These are phyloP conservation scores for Heliconius cydno DNA, from an alignment of 2,888 invertebrate genomes.

Conservation along the genomic window DNA sequence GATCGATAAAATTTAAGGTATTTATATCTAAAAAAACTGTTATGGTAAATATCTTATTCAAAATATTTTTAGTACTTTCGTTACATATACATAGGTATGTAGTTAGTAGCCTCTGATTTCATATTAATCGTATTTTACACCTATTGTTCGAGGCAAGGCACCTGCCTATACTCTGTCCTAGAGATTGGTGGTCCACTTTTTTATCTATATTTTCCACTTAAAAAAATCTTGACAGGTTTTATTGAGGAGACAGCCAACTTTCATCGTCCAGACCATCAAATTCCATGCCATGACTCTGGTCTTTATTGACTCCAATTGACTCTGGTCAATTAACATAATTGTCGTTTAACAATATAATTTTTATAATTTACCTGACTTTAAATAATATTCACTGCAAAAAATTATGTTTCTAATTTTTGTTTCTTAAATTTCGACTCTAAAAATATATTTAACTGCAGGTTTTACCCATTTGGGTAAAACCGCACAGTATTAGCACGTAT, in stretches of 20 bases:
- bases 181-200: background rate
- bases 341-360: background rate
- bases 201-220: background rate
- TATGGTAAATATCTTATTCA: background rate
- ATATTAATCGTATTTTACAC: too few species aligned
- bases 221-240: background rate
- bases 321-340: background rate
- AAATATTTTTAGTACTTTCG: background rate
- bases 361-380: background rate
- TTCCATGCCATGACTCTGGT: background rate
- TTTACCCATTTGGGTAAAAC: background rate
- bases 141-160: too few species aligned
- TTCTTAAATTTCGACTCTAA: background rate
- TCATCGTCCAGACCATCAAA: background rate
- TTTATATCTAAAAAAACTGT: background rate
- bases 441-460: background rate
- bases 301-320: too few species aligned
- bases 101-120: too few species aligned
- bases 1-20: background rate
- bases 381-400: background rate
- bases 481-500: background rate
- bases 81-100: too few species aligned
- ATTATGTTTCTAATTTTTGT: background rate
- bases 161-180: too few species aligned
- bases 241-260: background rate